Base-by-base conservation (phyloP, 2,888 invertebrate genomes). In the Plutella xylostella region DNA sequence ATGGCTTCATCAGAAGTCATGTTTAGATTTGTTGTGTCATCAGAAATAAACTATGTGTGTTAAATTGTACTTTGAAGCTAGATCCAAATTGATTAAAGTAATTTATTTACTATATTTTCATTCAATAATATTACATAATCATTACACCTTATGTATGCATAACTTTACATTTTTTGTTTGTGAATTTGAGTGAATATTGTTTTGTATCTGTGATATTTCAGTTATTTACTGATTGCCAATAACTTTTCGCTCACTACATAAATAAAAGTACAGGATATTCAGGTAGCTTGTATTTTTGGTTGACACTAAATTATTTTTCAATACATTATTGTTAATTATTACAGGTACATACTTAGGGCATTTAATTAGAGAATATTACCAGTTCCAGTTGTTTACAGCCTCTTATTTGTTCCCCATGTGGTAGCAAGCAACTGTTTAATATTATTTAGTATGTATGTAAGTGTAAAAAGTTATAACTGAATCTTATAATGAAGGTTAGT, bases 191-290 rank as follows among this genome's bases (percentile, higher is more conserved):
- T 12, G 4, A 28, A 28, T 28, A 28, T 28, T 28, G 28, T n/a
- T 71, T 66, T 68, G 70, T 70, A 72, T 71, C 80, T 82, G 82
- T 82, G 82, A 82, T 83, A 83, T 74, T 75, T 68, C 73, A 77
- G 77, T 79, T 63, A 61, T 39, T 57, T 70, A 61, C 76, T 79
- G 75, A 71, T 63, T 70, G 72, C 67, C 65, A 54, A 64, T 68
- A 63, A 63, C 60, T 65, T n/a, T n/a, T 74, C 70, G 68, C 71
- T 70, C 59, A n/a, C n/a, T 9, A 48, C 47, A 52, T 42, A 39
- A 41, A 37, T 45, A 55, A 49, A 49, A 48, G 51, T 31, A 38
- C 34, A 44, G 28, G 35, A 15, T 39, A 15, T 22, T 39, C 21
- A 15, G 34, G 9, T 15, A 15, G 14, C 34, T 38, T 20, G 12